A percentile compares a stretch with the other conserved stretches of the same genome.
phyloP scores from a whole-genome alignment of 2,888 invertebrate species.

The Pristionchus entomophagus region DNA sequence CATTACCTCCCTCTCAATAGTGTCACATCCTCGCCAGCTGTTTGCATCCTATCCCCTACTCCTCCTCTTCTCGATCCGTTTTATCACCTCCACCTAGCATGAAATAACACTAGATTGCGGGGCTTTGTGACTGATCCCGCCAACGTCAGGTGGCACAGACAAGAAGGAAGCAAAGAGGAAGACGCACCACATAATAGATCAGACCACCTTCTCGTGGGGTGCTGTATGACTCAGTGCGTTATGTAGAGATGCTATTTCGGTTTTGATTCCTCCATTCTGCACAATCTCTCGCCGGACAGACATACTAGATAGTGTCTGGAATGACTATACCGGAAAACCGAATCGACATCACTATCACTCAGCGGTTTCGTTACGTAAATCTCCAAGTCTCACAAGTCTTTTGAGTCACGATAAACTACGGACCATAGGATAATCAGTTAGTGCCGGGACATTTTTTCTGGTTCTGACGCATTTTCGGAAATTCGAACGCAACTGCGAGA shows the following conservation, averaged over 20 bases:
- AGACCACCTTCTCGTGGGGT: neutral
- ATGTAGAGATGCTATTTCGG: neutral
- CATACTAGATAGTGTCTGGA: too few relatives aligned
- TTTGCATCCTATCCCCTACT: neutral
- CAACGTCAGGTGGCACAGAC: conserved; percentile 2
- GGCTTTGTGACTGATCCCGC: conserved; percentile 2
- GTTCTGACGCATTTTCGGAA: neutral
- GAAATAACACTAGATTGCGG: neutral
- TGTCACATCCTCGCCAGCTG: neutral
- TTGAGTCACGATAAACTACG: neutral
- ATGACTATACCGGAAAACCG: too few relatives aligned
- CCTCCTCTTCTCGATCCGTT: neutral
- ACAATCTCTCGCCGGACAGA: too few relatives aligned
- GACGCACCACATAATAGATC: neutral
- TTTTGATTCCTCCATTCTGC: too few relatives aligned
- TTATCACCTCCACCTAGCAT: conserved; percentile 1
- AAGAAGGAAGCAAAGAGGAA: neutral
- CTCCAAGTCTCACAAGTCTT: too few relatives aligned
- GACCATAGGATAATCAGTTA: neutral
- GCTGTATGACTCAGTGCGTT: neutral
- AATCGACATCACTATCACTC: too few relatives aligned
- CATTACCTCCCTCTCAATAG: too few relatives aligned
- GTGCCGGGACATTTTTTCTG: neutral
- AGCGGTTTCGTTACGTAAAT: too few relatives aligned
- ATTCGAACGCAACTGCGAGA: neutral